phyloP scores from a whole-genome alignment of 2,113 vertebrate species.

The Daboia siamensis region DNA sequence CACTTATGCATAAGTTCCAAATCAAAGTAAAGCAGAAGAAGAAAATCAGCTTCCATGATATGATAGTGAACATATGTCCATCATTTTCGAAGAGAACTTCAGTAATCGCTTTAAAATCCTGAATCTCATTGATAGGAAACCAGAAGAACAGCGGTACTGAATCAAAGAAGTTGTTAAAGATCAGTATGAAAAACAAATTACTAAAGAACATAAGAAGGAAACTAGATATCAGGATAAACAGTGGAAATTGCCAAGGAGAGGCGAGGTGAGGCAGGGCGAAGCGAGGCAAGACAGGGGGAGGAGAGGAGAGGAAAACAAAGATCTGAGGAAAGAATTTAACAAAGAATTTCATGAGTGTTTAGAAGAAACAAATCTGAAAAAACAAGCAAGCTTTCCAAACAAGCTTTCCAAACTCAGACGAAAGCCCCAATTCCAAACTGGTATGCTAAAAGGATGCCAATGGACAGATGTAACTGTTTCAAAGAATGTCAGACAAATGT shows the following conservation, averaged over 20 bases:
- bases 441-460: background rate
- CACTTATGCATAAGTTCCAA: background rate
- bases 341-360: background rate
- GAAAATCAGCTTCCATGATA: background rate
- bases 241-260: background rate
- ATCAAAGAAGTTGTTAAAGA: background rate
- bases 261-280: fast-evolving
- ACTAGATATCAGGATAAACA: background rate
- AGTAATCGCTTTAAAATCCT: background rate
- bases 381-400: background rate
- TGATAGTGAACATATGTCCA: background rate
- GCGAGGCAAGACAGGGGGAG: no score
- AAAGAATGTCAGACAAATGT: background rate
- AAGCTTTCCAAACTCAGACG: background rate
- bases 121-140: background rate
- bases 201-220: background rate
- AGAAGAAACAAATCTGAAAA: background rate
- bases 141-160: background rate
- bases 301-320: background rate
- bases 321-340: background rate
- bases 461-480: background rate
- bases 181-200: background rate
- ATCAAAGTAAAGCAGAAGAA: background rate
- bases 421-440: background rate
- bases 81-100: background rate